Evolutionary conservation across 2,797 vertebrate species (phyloP).

Genomic region (Carduelis carduelis): DNA sequence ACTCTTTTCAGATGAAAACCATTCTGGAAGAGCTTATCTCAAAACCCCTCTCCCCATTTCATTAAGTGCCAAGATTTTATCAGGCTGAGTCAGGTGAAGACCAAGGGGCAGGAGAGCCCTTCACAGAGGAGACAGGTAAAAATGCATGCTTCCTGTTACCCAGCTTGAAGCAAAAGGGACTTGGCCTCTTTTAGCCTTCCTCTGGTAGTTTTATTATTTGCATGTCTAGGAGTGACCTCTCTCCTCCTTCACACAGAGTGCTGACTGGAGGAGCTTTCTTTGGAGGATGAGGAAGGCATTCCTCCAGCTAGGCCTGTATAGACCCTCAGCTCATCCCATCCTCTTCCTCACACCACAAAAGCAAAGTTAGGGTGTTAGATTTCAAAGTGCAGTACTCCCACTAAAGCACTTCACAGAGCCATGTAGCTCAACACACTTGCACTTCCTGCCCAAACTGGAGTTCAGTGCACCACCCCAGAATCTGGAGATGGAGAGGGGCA

Average conservation of each 20-base stretch:
- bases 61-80: constrained; percentile 8
- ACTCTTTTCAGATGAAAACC: not conserved
- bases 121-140: not conserved
- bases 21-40: not conserved
- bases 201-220: not conserved
- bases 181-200: not conserved
- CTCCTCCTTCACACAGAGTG: not conserved
- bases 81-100: not conserved
- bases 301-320: not conserved
- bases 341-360: not conserved
- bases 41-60: not conserved
- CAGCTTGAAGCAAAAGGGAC: not conserved
- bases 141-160: not conserved
- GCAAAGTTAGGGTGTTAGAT: not conserved
- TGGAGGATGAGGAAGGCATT: not conserved
- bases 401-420: not conserved
- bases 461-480: not conserved
- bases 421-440: not conserved
- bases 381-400: not conserved
- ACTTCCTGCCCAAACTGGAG: not conserved
- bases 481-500: not conserved
- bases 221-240: not conserved
- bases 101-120: not conserved
- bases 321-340: not conserved
- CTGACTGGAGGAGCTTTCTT: not conserved